Evolutionary conservation across 1,140 invertebrate species (phyloP), one percentile per base, ranked within the genome.

Genomic region (Brachionus angularis): DNA sequence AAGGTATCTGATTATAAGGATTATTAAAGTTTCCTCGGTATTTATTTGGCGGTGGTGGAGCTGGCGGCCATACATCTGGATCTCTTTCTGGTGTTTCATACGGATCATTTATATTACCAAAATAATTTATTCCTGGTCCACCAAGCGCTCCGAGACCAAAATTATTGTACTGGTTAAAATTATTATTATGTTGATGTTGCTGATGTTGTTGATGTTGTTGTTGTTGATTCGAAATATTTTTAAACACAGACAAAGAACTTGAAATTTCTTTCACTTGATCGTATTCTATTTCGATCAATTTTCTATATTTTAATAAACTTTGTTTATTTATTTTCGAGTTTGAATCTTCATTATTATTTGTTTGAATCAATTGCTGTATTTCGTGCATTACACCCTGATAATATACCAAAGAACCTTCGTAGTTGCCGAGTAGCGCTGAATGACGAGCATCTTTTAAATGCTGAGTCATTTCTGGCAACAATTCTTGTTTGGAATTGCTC

Each of bases 361-460:
- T 88, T 16, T 86, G 84, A 46, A 96, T 85, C 27, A 94, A 84
- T 75, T 86, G 87, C 76, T 91, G 89, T 75, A 95, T 89, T 82
- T 93, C 90, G 79, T 92, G 89, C 33, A 93, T 85, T 3, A 92
- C 89, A 52, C 92, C 91, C 82, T 96, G 90, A 79, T 96, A 98
- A 82, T 96, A 96, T 50, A 96, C 91, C 75, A 88, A 85, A 10
- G 93, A 89, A 70, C 90, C 91, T 77, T 96, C 93, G 79, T 98
- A 98, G 80, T 96, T 95, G 5, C 93, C 93, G 77, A 91, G 88
- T 73, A 96, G 83, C 67, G 91, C 91, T 88, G 91, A 91, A 83
- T 97, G 93, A 75, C 94, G 85, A 34, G 91, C 93, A 78, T 95
- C 83, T 83, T 91, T 93, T 46, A 67, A 47, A 50, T 67, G 62